Percentiles rank a stretch among this genome's conserved stretches.
Conservation (phyloP, 2,113 vertebrate genomes). For the Psophia crepitans region DNA sequence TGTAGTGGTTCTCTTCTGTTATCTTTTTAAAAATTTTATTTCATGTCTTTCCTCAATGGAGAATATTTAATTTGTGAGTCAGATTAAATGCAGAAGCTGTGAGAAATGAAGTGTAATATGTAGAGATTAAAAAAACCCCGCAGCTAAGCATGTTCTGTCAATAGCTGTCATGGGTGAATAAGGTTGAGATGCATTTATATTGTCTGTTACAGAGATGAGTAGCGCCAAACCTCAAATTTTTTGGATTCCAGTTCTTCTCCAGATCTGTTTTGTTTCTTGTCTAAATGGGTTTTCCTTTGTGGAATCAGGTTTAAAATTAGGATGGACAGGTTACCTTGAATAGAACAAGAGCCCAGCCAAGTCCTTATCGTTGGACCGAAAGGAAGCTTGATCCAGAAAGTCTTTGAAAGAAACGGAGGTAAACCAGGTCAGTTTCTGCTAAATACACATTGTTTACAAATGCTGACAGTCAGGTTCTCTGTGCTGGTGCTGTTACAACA, state of each 20-base stretch:
- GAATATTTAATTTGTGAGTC: background rate
- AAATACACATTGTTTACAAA: accelerated
- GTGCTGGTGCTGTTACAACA: background rate
- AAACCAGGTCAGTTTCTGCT: background rate
- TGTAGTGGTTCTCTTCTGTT: background rate
- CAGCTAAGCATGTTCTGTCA: background rate
- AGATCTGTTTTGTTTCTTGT: background rate
- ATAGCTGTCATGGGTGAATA: background rate
- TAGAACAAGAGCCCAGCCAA: background rate
- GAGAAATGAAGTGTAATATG: background rate
- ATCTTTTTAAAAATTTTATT: background rate
- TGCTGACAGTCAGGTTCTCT: background rate
- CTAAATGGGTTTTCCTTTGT: background rate
- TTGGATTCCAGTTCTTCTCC: background rate
- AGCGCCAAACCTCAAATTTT: background rate
- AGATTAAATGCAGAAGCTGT: background rate
- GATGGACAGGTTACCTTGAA: background rate
- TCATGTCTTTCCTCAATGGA: background rate
- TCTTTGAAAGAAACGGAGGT: background rate
- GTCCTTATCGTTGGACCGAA: background rate
- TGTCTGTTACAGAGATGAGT: background rate
- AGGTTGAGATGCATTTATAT: background rate
- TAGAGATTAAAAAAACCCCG: background rate
- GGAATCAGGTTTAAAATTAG: background rate
- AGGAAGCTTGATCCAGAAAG: background rate